Conservation (phyloP, 2,888 invertebrate species). For the Acanthosoma haemorrhoidale region DNA sequence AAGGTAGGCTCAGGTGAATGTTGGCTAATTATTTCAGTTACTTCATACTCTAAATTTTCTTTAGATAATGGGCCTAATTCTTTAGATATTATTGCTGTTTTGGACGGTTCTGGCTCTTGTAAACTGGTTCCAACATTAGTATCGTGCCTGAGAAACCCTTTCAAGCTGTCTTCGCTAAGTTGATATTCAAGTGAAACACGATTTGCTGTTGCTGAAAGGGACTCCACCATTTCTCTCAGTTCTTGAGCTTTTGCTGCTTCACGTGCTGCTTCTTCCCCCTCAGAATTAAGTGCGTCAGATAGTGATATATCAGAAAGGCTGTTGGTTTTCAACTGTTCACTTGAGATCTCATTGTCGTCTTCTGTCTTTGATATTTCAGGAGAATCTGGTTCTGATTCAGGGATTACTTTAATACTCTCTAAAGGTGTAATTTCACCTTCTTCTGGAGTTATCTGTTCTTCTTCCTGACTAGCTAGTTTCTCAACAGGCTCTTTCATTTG, state of each 20-base stretch:
- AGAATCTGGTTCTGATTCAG: neutral
- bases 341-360: conserved; percentile 38
- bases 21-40: neutral
- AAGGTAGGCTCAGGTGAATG: neutral
- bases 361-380: conserved; percentile 22
- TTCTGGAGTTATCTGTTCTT: neutral
- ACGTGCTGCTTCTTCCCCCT: conserved; percentile 30
- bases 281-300: conserved; percentile 36
- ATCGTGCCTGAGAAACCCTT: neutral
- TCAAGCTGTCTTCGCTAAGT: neutral
- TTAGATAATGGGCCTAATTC: too few species aligned
- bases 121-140: neutral
- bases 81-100: too few species aligned
- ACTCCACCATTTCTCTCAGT: conserved; percentile 19
- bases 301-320: conserved; percentile 40
- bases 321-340: conserved; percentile 40
- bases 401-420: neutral
- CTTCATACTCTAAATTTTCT: too few species aligned
- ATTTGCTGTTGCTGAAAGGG: conserved; percentile 15
- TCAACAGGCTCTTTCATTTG: neutral
- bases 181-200: neutral
- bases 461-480: neutral
- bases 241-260: conserved; percentile 24
- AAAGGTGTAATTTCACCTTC: neutral
- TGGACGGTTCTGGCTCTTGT: neutral